Conservation (phyloP, 1,140 invertebrate species). For the Campoletis sonorensis region DNA sequence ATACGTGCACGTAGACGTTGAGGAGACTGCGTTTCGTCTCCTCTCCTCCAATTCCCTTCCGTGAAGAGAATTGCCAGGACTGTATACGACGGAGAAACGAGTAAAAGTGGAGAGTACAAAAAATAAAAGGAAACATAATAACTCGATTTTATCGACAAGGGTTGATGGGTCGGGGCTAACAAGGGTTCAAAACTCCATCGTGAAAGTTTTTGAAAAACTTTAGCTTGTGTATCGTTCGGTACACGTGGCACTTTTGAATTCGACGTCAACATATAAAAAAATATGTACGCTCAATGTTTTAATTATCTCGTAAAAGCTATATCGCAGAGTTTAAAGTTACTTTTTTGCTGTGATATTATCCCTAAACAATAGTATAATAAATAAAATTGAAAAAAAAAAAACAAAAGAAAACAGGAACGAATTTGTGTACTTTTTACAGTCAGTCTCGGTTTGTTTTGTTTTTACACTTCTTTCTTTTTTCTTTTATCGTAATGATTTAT, state of each 20-base stretch:
- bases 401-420: too few species aligned
- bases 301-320: neutral
- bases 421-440: too few species aligned
- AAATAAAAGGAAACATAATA: neutral
- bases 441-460: neutral
- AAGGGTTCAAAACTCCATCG: neutral
- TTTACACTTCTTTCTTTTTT: neutral
- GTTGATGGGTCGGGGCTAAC: neutral
- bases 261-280: too few species aligned
- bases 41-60: slow-evolving; percentile 21
- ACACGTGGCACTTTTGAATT: too few species aligned
- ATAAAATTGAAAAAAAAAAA: too few species aligned
- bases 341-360: neutral
- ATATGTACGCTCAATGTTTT: neutral
- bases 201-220: neutral
- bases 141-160: slow-evolving; percentile 35
- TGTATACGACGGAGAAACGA: neutral
- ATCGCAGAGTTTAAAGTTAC: neutral
- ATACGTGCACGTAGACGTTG: neutral
- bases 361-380: neutral
- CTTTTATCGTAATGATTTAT: neutral
- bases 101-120: neutral
- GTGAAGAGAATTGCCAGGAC: neutral
- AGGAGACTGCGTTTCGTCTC: slow-evolving; percentile 3
- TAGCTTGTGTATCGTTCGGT: neutral